A percentile compares a stretch with the other conserved stretches of the same genome.
Conservation (phyloP, 2,888 invertebrate genomes). For the Lacanobia wlatinum region DNA sequence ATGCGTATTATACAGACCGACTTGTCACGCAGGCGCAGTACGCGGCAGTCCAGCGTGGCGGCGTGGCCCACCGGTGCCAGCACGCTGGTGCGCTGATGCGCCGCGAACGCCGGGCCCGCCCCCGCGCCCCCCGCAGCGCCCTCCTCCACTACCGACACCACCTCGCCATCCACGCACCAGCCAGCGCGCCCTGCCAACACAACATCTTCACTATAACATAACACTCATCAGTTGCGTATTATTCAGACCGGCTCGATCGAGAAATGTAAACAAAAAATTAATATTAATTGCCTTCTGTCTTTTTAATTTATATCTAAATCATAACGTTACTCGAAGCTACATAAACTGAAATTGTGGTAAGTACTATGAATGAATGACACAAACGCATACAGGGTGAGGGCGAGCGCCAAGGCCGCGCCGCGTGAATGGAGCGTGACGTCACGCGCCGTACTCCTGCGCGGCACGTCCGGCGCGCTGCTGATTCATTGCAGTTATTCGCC, state of each 20-base stretch:
- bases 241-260: neutral
- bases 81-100: constrained; percentile 69
- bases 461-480: constrained; percentile 39
- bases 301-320: neutral
- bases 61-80: constrained; percentile 76
- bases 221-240: neutral
- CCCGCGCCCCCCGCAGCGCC: constrained; percentile 19
- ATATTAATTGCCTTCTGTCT: too few species aligned
- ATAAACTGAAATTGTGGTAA: constrained; percentile 1
- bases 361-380: constrained; percentile 13
- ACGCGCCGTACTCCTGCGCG: constrained; percentile 36
- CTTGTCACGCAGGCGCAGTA: constrained; percentile 77
- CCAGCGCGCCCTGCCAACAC: constrained; percentile 54
- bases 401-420: constrained; percentile 35
- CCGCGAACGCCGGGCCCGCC: constrained; percentile 71
- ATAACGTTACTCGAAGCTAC: neutral
- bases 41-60: constrained; percentile 78
- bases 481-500: constrained; percentile 48
- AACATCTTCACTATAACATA: neutral
- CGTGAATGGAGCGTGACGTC: constrained; percentile 67
- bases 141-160: constrained; percentile 63
- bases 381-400: neutral
- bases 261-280: too few species aligned
- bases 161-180: constrained; percentile 69
- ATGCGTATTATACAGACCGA: constrained; percentile 73